Conservation (phyloP, 2,113 vertebrate species). For the human (Homo sapiens) region GRCh38 chr2:2766501-2767000, state of each 20-base stretch:
- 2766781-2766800: background rate
- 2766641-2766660: no score
- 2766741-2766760: background rate
- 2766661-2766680: background rate
- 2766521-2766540: no score
- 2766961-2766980: fast-evolving
- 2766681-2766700: background rate
- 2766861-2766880: background rate
- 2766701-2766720: background rate
- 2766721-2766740: background rate
- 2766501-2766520: no score
- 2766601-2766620: no score
- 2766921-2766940: background rate
- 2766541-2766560: no score
- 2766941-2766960: background rate
- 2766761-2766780: background rate
- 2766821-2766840: no score
- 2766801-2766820: background rate
- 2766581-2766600: no score
- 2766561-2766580: no score
- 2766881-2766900: background rate
- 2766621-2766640: no score
- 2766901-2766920: no score
- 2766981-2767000: fast-evolving
- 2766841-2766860: no score